phyloP scores from a whole-genome alignment of 2,888 invertebrate genomes.

The Ophonus ardosiacus region DNA sequence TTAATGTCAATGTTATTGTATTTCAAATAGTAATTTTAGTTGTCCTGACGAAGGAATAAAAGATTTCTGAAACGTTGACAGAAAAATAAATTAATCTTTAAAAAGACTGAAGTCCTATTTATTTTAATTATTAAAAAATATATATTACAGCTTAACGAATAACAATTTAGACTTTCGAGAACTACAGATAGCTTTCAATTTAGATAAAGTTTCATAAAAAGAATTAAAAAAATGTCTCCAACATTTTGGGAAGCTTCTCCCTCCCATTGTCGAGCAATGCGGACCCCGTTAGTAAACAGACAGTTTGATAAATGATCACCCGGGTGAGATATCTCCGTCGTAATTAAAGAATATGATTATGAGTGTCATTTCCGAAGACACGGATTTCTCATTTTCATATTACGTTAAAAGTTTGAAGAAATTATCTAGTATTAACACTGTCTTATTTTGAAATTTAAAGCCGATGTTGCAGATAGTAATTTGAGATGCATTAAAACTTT shows the following conservation, averaged over 20 bases:
- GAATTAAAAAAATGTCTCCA: background rate
- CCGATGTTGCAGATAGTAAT: slow-evolving; percentile 12
- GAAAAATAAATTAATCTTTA: no score
- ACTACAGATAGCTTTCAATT: no score
- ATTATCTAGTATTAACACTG: slow-evolving; percentile 36
- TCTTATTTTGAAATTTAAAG: slow-evolving; percentile 44
- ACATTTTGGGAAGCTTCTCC: background rate
- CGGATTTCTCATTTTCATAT: slow-evolving; percentile 32
- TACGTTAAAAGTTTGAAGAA: slow-evolving; percentile 33
- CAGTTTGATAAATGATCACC: slow-evolving; percentile 33
- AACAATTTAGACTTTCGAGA: no score
- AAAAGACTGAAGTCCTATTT: no score
- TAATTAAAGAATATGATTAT: slow-evolving; percentile 50
- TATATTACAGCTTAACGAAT: no score
- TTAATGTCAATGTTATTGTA: no score
- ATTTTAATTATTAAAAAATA: no score
- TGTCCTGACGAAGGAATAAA: no score
- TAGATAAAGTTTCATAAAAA: no score
- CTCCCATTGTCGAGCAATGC: background rate
- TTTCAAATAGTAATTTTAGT: no score
- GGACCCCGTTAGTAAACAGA: background rate
- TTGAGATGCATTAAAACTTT: slow-evolving; percentile 39
- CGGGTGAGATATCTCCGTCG: background rate
- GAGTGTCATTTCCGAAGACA: slow-evolving; percentile 40
- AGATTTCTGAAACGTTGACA: no score